Conservation (phyloP, 1,140 invertebrate species). For the Vanessa tameamea region DNA sequence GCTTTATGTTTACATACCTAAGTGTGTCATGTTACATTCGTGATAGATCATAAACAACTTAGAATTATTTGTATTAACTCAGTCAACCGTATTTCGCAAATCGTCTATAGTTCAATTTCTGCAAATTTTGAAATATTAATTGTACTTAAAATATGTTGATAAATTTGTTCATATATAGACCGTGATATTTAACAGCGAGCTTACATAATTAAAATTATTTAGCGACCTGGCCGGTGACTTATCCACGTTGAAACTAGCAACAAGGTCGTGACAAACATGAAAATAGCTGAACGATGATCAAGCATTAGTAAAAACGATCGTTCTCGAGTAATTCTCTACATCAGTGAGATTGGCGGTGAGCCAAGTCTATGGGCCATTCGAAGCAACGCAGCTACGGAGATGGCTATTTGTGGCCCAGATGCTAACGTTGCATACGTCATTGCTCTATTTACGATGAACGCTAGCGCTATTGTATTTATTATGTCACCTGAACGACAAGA, state of each 20-base stretch:
- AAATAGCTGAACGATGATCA: constrained; percentile 72
- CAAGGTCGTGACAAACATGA: constrained; percentile 71
- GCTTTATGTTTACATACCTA: background rate
- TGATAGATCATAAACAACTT: constrained; percentile 7
- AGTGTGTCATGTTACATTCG: background rate
- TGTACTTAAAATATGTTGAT: too few relatives aligned
- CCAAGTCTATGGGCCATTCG: constrained; percentile 71
- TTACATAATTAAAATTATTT: constrained; percentile 58
- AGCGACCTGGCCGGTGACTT: constrained; percentile 53
- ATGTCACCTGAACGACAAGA: constrained; percentile 57
- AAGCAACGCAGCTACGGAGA: constrained; percentile 62
- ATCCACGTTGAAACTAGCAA: constrained; percentile 49
- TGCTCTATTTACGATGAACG: constrained; percentile 71
- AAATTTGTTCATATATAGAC: too few relatives aligned
- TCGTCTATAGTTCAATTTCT: background rate
- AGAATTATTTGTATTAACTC: background rate
- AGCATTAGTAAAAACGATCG: constrained; percentile 74
- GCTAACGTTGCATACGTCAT: constrained; percentile 70
- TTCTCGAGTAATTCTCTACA: constrained; percentile 68
- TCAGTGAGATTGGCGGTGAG: constrained; percentile 56
- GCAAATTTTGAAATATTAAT: too few relatives aligned
- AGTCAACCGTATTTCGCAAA: background rate
- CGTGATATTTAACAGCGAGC: constrained; percentile 29
- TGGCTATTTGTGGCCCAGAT: constrained; percentile 72
- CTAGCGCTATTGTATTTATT: constrained; percentile 67